Evolutionary conservation across 2,888 invertebrate genomes (phyloP).

Genomic region (Mylabris sibirica): DNA sequence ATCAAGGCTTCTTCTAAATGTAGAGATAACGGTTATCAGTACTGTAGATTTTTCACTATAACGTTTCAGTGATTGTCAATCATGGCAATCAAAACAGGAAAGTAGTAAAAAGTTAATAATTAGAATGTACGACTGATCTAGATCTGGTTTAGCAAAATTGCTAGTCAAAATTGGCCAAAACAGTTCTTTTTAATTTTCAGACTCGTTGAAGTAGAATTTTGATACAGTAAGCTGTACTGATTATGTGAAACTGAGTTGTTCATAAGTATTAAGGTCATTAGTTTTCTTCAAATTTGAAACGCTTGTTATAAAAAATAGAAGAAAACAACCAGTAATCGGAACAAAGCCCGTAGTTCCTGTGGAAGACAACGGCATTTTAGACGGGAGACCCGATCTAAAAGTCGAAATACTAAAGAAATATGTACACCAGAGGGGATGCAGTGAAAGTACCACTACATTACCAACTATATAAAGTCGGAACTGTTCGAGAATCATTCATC

Average conservation of each 20-base stretch:
- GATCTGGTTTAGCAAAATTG: background rate
- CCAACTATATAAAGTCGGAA: conserved; percentile 47
- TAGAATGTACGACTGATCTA: conserved; percentile 13
- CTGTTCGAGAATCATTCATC: conserved; percentile 46
- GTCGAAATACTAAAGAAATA: background rate
- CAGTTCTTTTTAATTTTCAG: too few species aligned
- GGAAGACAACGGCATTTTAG: background rate
- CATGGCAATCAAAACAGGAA: background rate
- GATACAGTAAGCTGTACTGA: too few species aligned
- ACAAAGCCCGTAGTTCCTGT: background rate
- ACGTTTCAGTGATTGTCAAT: too few species aligned
- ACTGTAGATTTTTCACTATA: too few species aligned
- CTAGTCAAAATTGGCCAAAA: too few species aligned
- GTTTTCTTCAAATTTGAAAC: too few species aligned
- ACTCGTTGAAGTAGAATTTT: too few species aligned
- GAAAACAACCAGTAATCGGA: background rate
- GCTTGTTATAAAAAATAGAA: background rate
- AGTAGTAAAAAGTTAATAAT: background rate
- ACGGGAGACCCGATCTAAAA: background rate
- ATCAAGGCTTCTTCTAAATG: too few species aligned
- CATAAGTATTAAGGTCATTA: too few species aligned
- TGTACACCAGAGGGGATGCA: conserved; percentile 42
- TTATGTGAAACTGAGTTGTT: too few species aligned
- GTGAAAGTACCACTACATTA: conserved; percentile 52
- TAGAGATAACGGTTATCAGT: background rate